phyloP scores from a whole-genome alignment of 2,797 vertebrate species.

The Acropternis orthonyx region DNA sequence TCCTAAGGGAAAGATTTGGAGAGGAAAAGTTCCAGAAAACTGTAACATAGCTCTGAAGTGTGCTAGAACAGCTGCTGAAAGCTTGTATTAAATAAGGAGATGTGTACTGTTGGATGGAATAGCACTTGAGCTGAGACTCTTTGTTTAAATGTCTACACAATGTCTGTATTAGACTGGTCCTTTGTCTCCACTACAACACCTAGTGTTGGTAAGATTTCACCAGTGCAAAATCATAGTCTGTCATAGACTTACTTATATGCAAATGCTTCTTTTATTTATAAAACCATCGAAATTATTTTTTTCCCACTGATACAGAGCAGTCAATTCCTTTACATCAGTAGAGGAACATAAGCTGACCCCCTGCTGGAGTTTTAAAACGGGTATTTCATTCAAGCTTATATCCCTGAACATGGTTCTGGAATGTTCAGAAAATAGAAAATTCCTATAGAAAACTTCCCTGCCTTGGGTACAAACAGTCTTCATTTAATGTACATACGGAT shows the following conservation, averaged over 20 bases:
- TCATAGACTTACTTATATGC: not conserved
- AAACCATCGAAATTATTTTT: not conserved
- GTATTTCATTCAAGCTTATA: not conserved
- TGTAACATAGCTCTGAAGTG: not conserved
- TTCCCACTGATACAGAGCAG: not conserved
- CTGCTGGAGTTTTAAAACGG: not conserved
- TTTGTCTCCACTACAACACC: not conserved
- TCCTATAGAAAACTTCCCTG: not conserved
- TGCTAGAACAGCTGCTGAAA: not conserved
- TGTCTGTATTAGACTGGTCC: not conserved
- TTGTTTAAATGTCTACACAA: not conserved
- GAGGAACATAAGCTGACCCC: not conserved
- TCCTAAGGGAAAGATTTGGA: not conserved
- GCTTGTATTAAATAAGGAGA: not conserved
- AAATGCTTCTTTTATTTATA: not conserved
- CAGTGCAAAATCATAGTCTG: not conserved
- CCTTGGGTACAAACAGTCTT: not conserved
- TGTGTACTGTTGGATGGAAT: not conserved
- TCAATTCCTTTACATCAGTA: fast-evolving
- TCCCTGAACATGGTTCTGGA: not conserved
- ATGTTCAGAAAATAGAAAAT: not conserved
- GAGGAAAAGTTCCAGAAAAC: not conserved
- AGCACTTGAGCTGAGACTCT: not conserved
- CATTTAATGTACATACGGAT: not conserved
- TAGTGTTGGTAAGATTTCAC: not conserved